Base-by-base conservation (phyloP, 2,888 invertebrate genomes). In the Diarsia rubi region DNA sequence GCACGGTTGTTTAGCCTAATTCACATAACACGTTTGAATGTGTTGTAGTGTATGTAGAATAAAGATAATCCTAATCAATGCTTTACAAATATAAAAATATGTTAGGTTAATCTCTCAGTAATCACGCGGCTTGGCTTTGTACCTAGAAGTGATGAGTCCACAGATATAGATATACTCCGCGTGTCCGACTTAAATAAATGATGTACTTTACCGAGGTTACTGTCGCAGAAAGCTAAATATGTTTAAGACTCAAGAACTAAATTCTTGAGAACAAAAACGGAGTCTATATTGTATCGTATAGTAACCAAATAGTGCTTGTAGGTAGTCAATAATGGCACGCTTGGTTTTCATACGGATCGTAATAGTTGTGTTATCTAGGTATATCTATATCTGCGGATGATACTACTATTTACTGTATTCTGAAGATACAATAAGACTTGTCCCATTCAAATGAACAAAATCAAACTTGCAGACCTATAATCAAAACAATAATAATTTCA, bases 41-140 rank as follows among this genome's bases (percentile, higher is more conserved):
- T 11, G 44, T 31, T n/a, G n/a, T n/a, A n/a, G n/a, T 45, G 71
- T 62, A n/a, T 31, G 8, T 44, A n/a, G 8, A 31, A 14, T 6
- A 47, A 60, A 73, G 63, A 75, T 70, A n/a, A 19, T n/a, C 73
- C 75, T 75, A 73, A 79, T 68, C 83, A 82, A 82, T 3, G 66
- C 60, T 73, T 64, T 75, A 81, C 52, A 69, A 47, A 64, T 8
- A 75, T 79, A 82, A 70, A 83, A 79, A 69, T 47, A 71, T 83
- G 68, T 70, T 73, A 85, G 76, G 66, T 76, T 79, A 77, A 70
- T 83, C 79, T 79, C 62, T 45, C 63, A 71, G 9, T 47, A 57
- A 66, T 66, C 75, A 79, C 75, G 69, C 63, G 54, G 54, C 31
- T 63, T 64, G 11, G 54, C 57, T 27, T n/a, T n/a, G 31, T 47